A percentile compares a stretch with the other conserved stretches of the same genome.
These are phyloP conservation scores for Agrochola lychnidis DNA, from an alignment of 2,888 invertebrate genomes.

Conservation along the genomic window DNA sequence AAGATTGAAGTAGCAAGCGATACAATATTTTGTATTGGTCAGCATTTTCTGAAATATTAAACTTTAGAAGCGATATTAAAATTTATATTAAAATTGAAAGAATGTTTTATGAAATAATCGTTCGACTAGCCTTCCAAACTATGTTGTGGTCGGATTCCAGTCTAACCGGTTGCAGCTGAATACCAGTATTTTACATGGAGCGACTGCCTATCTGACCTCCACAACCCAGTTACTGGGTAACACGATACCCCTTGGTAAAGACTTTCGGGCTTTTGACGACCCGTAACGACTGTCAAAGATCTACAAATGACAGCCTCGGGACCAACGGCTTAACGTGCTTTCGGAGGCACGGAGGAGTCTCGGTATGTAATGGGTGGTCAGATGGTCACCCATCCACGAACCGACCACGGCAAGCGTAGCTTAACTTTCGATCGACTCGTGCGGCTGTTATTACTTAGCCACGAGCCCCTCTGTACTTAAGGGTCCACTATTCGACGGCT, in stretches of 20 bases:
- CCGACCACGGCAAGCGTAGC: not conserved
- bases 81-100: slow-evolving; percentile 26
- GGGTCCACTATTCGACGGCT: too few relatives aligned
- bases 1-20: not conserved
- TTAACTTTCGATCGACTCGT: not conserved
- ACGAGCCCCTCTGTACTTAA: not conserved
- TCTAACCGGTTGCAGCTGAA: not conserved
- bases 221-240: too few relatives aligned
- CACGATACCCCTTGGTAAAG: too few relatives aligned
- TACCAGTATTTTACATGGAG: too few relatives aligned
- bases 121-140: not conserved
- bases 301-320: too few relatives aligned
- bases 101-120: not conserved
- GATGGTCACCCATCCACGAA: too few relatives aligned
- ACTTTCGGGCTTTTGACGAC: too few relatives aligned
- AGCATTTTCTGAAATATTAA: slow-evolving; percentile 32
- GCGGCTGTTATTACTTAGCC: not conserved
- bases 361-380: not conserved
- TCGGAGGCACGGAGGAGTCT: not conserved
- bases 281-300: too few relatives aligned
- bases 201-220: too few relatives aligned
- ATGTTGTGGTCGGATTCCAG: not conserved
- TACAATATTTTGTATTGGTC: slow-evolving; percentile 19
- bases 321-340: too few relatives aligned
- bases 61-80: slow-evolving; percentile 15